phyloP scores from a whole-genome alignment of 1,140 invertebrate species.

The Leptopilina boulardi region DNA sequence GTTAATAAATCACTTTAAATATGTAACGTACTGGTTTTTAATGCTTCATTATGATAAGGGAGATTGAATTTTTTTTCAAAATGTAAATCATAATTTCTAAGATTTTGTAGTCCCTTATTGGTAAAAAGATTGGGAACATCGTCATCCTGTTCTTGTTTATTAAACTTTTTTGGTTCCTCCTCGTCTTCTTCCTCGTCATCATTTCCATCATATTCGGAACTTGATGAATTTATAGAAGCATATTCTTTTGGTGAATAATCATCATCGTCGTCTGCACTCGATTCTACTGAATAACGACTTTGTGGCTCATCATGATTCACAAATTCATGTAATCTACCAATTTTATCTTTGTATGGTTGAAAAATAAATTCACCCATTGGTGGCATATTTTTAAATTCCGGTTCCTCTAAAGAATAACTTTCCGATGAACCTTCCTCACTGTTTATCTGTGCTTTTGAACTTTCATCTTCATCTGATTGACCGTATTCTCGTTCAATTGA shows the following conservation, averaged over 20 bases:
- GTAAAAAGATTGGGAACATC: slow-evolving; percentile 38
- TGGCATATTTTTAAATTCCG: slow-evolving; percentile 50
- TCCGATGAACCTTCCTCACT: slow-evolving; percentile 51
- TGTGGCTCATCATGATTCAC: background rate
- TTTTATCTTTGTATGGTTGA: slow-evolving; percentile 66
- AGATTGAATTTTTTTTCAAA: slow-evolving; percentile 64
- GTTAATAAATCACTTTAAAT: background rate
- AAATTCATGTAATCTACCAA: slow-evolving; percentile 51
- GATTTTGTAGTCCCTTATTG: slow-evolving; percentile 35
- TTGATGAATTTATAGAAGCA: slow-evolving; percentile 7
- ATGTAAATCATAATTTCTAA: slow-evolving; percentile 19
- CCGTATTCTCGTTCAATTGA: slow-evolving; percentile 36
- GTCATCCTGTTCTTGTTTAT: slow-evolving; percentile 48
- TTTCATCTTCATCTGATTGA: slow-evolving; percentile 46
- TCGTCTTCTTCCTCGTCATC: slow-evolving; percentile 61
- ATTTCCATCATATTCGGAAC: slow-evolving; percentile 50
- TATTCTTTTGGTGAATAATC: slow-evolving; percentile 53
- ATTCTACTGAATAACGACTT: slow-evolving; percentile 39
- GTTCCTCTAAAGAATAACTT: slow-evolving; percentile 49
- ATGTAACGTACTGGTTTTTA: slow-evolving; percentile 58
- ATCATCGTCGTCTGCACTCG: slow-evolving; percentile 47
- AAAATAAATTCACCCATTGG: slow-evolving; percentile 54
- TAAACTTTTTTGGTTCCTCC: slow-evolving; percentile 55
- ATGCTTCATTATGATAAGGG: slow-evolving; percentile 55
- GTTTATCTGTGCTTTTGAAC: slow-evolving; percentile 49